Base-by-base conservation (phyloP, 2,888 invertebrate species). In the Tipula helvola region DNA sequence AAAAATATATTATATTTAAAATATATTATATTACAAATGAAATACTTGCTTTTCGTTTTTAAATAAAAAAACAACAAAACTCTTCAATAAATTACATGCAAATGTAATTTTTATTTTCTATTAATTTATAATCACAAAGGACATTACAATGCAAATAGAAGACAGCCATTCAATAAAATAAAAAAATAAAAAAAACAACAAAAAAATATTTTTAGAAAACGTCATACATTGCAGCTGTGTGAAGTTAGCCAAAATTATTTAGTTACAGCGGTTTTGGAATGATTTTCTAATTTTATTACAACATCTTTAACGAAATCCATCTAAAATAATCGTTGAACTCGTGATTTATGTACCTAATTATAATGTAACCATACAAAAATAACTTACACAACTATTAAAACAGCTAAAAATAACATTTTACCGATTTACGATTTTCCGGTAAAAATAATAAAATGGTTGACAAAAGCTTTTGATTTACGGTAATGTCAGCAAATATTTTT, bases 81-180 rank as follows among this genome's bases (percentile, higher is more conserved):
- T 71, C 71, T 71, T 71, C 28, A 71, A 28, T 28, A 71, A 28
- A 71, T 71, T 71, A 71, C 71, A 71, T 71, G 71, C n/a, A 71
- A 71, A 71, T 71, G 71, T 71, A 71, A 71, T 71, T 71, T 71
- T 71, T 28, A 71, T 71, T 71, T 52, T 52, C 52, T 52, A 52
- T 52, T 71, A 71, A 71, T 71, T 71, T 84, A 39, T 84, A 84
- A 84, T 84, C 84, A 84, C 84, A 84, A 84, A 84, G 84, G 84
- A 84, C 84, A 84, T 84, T 84, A 84, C 84, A 84, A 84, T 84
- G 84, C 84, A 84, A 84, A 84, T 84, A 84, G 84, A 84, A 84
- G 36, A 84, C 84, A 84, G 84, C 84, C 84, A 84, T 84, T 84
- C 84, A 84, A 84, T 84, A 84, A 84, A 84, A 84, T 39, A 83